Conservation (phyloP, 2,888 invertebrate species). For the Xestia sexstrigata region DNA sequence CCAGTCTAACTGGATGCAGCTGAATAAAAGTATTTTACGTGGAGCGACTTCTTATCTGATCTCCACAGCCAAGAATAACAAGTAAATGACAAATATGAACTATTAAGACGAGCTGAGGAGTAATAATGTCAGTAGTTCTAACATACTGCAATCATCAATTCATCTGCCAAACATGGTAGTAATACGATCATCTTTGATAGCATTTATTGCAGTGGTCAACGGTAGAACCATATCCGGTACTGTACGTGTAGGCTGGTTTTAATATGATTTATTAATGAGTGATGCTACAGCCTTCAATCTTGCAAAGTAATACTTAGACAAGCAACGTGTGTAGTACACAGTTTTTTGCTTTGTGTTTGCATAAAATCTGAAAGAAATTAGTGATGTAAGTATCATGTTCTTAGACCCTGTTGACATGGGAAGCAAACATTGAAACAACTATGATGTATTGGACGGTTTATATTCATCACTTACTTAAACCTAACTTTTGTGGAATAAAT, state of each 20-base stretch:
- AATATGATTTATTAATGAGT: not conserved
- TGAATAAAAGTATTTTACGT: not conserved
- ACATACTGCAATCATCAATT: not conserved
- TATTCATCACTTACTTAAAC: slow-evolving; percentile 67
- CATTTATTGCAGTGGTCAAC: not conserved
- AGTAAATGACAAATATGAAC: not conserved
- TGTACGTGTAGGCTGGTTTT: not conserved
- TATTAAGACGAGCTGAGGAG: not conserved
- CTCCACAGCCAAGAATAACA: not conserved
- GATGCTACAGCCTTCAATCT: not conserved
- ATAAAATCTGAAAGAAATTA: too few relatives aligned
- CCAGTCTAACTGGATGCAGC: not conserved
- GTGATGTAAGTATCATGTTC: not conserved
- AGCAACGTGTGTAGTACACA: too few relatives aligned
- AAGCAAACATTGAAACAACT: slow-evolving; percentile 60
- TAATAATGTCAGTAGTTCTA: not conserved
- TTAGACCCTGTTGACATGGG: not conserved
- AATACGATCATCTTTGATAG: not conserved
- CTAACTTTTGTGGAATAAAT: slow-evolving; percentile 63
- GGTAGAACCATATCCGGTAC: not conserved
- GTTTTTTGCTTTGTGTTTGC: too few relatives aligned
- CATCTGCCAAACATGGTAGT: not conserved
- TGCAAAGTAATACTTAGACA: not conserved
- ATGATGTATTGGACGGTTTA: slow-evolving; percentile 77
- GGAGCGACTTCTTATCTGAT: not conserved